phyloP scores from a whole-genome alignment of 2,113 vertebrate species.

The Hucho hucho region DNA sequence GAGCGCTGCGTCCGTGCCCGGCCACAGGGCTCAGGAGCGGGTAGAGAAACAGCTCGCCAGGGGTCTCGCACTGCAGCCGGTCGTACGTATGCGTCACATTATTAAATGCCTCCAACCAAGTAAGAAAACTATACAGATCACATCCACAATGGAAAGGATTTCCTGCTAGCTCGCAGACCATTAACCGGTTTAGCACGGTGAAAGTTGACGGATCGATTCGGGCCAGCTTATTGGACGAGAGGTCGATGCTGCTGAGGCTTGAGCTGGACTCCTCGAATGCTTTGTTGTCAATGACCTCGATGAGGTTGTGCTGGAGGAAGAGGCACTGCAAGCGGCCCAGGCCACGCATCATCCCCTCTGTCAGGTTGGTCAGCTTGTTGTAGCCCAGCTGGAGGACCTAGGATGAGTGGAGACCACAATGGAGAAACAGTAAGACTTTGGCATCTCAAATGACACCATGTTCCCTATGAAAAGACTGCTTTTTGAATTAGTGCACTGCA shows the following conservation, averaged over 20 bases:
- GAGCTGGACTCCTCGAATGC: constrained; percentile 92
- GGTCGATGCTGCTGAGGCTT: constrained; percentile 92
- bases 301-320: constrained; percentile 96
- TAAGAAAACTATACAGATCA: constrained; percentile 89
- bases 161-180: constrained; percentile 92
- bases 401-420: background rate
- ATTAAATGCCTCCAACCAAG: constrained; percentile 93
- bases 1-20: constrained; percentile 89
- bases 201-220: constrained; percentile 90
- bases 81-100: constrained; percentile 97
- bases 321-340: constrained; percentile 94
- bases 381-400: constrained; percentile 93
- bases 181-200: constrained; percentile 81
- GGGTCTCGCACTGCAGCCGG: constrained; percentile 93
- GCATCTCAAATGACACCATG: too few relatives aligned
- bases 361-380: constrained; percentile 95
- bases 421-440: background rate
- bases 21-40: constrained; percentile 86
- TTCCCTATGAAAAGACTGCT: too few relatives aligned
- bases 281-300: constrained; percentile 89
- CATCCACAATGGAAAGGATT: constrained; percentile 98
- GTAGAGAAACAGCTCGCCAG: constrained; percentile 85
- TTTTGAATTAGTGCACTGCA: too few relatives aligned
- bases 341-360: constrained; percentile 92
- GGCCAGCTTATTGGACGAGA: constrained; percentile 94